These are phyloP conservation scores for Drosophila recens DNA, from an alignment of 2,888 invertebrate genomes.

Conservation along the genomic window DNA sequence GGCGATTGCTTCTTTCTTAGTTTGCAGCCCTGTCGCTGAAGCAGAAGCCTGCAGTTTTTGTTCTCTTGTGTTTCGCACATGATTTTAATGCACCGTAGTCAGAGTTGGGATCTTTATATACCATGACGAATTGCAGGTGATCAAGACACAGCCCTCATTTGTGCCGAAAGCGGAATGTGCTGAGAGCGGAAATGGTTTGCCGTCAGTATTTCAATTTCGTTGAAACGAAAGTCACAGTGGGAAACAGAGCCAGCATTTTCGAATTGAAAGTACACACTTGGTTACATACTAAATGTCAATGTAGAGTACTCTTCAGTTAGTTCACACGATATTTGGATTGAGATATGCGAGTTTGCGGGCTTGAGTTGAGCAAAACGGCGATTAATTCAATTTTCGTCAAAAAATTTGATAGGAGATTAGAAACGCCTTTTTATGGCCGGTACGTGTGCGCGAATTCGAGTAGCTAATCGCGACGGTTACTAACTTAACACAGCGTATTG, in stretches of 20 bases:
- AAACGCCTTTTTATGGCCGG: slow-evolving; percentile 72
- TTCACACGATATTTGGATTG: slow-evolving; percentile 74
- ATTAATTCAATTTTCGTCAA: slow-evolving; percentile 75
- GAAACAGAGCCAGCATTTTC: slow-evolving; percentile 43
- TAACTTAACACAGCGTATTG: slow-evolving; percentile 25
- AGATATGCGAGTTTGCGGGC: slow-evolving; percentile 55
- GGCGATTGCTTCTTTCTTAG: not conserved
- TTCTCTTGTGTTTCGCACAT: slow-evolving; percentile 35
- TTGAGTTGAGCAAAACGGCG: slow-evolving; percentile 32
- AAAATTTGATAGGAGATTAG: slow-evolving; percentile 69
- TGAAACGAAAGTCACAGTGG: slow-evolving; percentile 68
- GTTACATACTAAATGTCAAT: not conserved
- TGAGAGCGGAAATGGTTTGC: slow-evolving; percentile 65
- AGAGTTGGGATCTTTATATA: slow-evolving; percentile 53
- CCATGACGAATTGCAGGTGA: slow-evolving; percentile 67
- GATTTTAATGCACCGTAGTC: slow-evolving; percentile 26
- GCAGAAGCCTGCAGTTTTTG: slow-evolving; percentile 47
- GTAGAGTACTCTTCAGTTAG: slow-evolving; percentile 19
- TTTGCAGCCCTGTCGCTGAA: slow-evolving; percentile 27
- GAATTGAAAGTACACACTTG: slow-evolving; percentile 34
- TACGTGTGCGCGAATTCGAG: slow-evolving; percentile 81
- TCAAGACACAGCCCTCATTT: slow-evolving; percentile 50
- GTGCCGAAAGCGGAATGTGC: slow-evolving; percentile 39
- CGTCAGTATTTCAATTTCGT: slow-evolving; percentile 53
- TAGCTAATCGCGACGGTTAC: slow-evolving; percentile 73